Evolutionary conservation across 2,888 invertebrate species (phyloP), one percentile per base, ranked within the genome.

Genomic region (Megamerina dolium): DNA sequence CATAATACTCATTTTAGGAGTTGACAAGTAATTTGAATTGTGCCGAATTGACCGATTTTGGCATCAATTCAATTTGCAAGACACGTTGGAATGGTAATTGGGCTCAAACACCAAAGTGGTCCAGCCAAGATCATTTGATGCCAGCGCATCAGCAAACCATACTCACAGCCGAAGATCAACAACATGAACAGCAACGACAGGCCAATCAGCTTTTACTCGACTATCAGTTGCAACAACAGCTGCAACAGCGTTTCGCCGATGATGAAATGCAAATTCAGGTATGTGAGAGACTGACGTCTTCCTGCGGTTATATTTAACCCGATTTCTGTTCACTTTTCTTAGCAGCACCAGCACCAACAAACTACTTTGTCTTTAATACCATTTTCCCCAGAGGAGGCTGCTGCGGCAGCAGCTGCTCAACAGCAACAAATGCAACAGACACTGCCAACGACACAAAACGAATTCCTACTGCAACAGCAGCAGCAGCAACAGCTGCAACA

Each of bases 241-340:
- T 70, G 21, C 66, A 68, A 41, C 72, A 73, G 50, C 68, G 70
- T 37, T 64, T 69, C 37, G 57, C 60, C 16, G 61, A 63, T 39
- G 74, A 74, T 55, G 73, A 72, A 49, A 64, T 71, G 50, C 72
- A 70, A 57, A 49, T 68, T 48, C 71, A 71, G 63, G 70, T 70
- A 52, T 44, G 47, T 49, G n/a, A n/a, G n/a, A n/a, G n/a, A n/a
- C 41, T 14, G 9, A 2, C n/a, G 14, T 32, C 13, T n/a, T n/a
- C n/a, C n/a, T n/a, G n/a, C n/a, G n/a, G n/a, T n/a, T n/a, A n/a
- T n/a, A n/a, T n/a, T n/a, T n/a, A n/a, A n/a, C n/a, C n/a, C n/a
- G n/a, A n/a, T n/a, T n/a, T n/a, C n/a, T n/a, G n/a, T n/a, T n/a
- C n/a, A n/a, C n/a, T n/a, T n/a, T n/a, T n/a, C n/a, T 19, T 14